phyloP scores from a whole-genome alignment of 2,113 vertebrate species.

The Gymnobelideus leadbeateri region DNA sequence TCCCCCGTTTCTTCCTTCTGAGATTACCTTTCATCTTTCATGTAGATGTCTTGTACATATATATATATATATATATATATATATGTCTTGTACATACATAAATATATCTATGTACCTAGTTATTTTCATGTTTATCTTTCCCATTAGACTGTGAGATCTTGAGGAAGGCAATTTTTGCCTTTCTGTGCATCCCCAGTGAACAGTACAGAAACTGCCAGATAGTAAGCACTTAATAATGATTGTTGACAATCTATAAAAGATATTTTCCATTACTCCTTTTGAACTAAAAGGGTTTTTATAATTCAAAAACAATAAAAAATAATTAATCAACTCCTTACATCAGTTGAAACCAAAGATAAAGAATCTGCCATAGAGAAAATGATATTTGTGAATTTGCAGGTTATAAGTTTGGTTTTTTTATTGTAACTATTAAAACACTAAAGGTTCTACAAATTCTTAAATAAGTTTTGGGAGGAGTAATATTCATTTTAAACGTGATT shows the following conservation, averaged over 20 bases:
- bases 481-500: slow-evolving; percentile 21
- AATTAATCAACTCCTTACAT: background rate
- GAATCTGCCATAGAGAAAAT: background rate
- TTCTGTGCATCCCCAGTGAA: background rate
- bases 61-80: background rate
- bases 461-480: background rate
- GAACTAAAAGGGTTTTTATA: slow-evolving; percentile 39
- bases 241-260: slow-evolving; percentile 13
- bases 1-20: background rate
- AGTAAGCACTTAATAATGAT: background rate
- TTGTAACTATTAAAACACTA: background rate
- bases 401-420: background rate
- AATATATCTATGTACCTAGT: background rate
- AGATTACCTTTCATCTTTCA: background rate
- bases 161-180: background rate
- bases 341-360: slow-evolving; percentile 28
- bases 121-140: background rate
- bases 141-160: background rate
- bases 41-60: background rate
- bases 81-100: background rate
- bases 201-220: background rate
- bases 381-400: background rate
- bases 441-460: background rate
- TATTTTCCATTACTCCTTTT: slow-evolving; percentile 10
- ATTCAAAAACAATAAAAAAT: slow-evolving; percentile 18